Percentiles rank a stretch among this genome's conserved stretches.
Evolutionary conservation across 2,113 vertebrate species (phyloP).

Genomic region (Strigops habroptila): DNA sequence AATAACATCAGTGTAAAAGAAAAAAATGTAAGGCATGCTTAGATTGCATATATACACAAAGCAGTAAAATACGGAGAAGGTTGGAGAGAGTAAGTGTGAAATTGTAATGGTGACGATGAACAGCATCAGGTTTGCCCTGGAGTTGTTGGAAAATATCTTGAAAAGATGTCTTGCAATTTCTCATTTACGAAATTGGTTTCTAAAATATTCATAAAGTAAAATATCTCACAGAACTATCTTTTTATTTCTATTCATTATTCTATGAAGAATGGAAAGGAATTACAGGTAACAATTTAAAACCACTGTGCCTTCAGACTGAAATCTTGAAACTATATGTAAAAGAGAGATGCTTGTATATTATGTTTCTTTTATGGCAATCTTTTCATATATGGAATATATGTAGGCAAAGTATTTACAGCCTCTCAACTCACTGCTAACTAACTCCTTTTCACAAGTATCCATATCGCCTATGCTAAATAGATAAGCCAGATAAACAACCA

Average conservation of each 20-base stretch:
- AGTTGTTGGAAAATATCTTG: not conserved
- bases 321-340: not conserved
- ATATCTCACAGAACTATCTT: not conserved
- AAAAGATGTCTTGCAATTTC: not conserved
- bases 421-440: not conserved
- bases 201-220: slow-evolving; percentile 45
- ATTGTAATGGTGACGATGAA: not conserved
- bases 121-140: slow-evolving; percentile 19
- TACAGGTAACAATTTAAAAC: slow-evolving; percentile 3
- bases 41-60: not conserved
- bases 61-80: not conserved
- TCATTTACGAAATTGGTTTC: slow-evolving; percentile 36
- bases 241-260: slow-evolving; percentile 20
- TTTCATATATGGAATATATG: not conserved
- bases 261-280: not conserved
- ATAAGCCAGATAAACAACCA: slow-evolving; percentile 9
- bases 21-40: not conserved
- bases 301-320: not conserved
- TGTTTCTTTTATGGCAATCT: not conserved
- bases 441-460: slow-evolving; percentile 2
- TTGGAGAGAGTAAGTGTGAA: not conserved
- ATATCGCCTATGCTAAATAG: not conserved
- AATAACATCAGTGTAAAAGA: not conserved
- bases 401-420: slow-evolving; percentile 39
- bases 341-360: not conserved